Evolutionary conservation across 2,113 vertebrate genomes (phyloP), one percentile per base, ranked within the genome.

Genomic region (Lontra canadensis): DNA sequence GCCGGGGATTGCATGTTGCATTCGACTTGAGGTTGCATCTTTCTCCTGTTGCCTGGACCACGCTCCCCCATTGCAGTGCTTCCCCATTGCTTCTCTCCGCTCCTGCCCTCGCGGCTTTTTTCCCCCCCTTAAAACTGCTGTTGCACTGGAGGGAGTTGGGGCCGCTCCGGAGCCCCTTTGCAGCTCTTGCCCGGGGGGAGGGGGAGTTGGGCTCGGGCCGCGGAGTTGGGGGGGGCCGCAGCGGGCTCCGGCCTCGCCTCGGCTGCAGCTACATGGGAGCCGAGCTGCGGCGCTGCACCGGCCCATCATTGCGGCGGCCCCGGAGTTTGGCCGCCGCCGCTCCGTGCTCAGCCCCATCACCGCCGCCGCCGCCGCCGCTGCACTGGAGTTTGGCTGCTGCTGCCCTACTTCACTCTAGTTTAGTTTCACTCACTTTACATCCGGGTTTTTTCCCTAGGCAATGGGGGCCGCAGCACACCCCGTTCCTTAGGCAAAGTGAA

Each of bases 401-500:
- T 98, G 97, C 98, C 97, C 98, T 98, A 99, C 99, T 99, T 99
- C 99, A 99, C 99, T 99, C 99, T 99, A 99, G 99, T 99, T 99
- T 99, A 99, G 99, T 99, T 99, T 99, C 99, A 99, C 99, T 99
- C 99, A 99, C 99, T 99, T 99, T 99, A 99, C 99, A 99, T 99
- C 99, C 99, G 99, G 99, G 99, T 99, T 99, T 99, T 99, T 99
- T 99, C 99, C 99, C 99, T 99, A 99, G 99, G 99, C 99, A 99
- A 99, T 99, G 99, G 99, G 98, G 80, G 99, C 98, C 99, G 99
- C 98, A 99, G 99, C 99, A 99, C 99, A 98, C 98, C 98, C 99
- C 99, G 99, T 99, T 99, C 99, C 99, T 99, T 99, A 99, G 99
- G 99, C 99, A 99, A 99, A 99, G 99, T 99, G 99, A 99, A 99